Percentiles rank a stretch among this genome's conserved stretches.
phyloP scores from a whole-genome alignment of 1,140 invertebrate species.

The Magallana gigas region DNA sequence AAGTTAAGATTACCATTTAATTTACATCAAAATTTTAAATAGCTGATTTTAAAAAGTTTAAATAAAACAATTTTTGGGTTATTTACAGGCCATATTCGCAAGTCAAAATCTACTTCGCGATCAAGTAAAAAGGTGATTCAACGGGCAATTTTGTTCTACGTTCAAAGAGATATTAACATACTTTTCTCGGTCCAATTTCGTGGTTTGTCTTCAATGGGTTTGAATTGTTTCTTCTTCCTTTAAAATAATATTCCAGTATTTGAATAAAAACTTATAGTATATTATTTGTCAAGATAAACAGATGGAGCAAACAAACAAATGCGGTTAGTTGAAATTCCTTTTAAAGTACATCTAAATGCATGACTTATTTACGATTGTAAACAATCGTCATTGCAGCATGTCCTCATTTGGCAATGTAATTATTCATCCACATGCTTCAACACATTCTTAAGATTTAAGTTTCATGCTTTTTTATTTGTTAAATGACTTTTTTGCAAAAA shows the following conservation, averaged over 20 bases:
- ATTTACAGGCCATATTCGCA: too few species aligned
- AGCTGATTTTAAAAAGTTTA: too few species aligned
- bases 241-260: background rate
- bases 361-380: constrained; percentile 4
- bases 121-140: too few species aligned
- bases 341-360: constrained; percentile 5
- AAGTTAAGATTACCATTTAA: too few species aligned
- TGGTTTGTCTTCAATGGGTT: background rate
- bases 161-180: background rate
- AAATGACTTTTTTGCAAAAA: background rate
- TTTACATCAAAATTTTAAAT: too few species aligned
- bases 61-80: too few species aligned
- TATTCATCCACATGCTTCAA: background rate
- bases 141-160: background rate
- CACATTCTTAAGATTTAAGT: background rate
- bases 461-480: background rate
- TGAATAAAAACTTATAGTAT: background rate
- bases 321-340: background rate
- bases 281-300: background rate
- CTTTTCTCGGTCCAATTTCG: background rate
- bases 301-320: background rate
- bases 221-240: background rate
- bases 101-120: too few species aligned
- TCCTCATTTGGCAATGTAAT: background rate
- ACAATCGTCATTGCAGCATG: background rate